Evolutionary conservation across 2,888 invertebrate species (phyloP), one percentile per base, ranked within the genome.

Genomic region (Perizoma affinitatum): DNA sequence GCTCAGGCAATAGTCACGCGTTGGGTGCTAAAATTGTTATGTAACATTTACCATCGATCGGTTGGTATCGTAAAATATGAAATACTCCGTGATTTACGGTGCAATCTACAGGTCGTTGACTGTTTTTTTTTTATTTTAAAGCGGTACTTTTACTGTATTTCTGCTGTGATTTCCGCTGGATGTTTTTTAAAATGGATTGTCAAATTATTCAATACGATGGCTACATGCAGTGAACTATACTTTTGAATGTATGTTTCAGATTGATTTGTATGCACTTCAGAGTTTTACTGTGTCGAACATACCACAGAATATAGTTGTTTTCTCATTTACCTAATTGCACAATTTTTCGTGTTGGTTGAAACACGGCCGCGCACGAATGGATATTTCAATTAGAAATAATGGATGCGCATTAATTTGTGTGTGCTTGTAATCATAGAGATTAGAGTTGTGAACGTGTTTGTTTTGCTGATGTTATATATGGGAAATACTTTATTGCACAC

Each of bases 121-220:
- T 61, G 71, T 71, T 69, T 68, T 64, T 60, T 73, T 75, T 73
- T 76, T 78, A 22, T 75, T 73, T 76, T 78, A 22, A 22, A 2
- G 3, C 22, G 22, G 1, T 22, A 22, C 3, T 75, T 57, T 64
- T 59, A 58, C 58, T 59, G 50, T 47, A 47, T 58, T 44, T 61
- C 53, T 48, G 53, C 35, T 11, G 38, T 59, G 57, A 62, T 67
- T 62, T 63, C 64, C 47, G 56, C 36, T 54, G 53, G 51, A 49
- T 62, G 58, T 36, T 54, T 48, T 34, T 51, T 47, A 65, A 44
- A 58, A 61, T 54, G 41, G 54, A 64, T 61, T 61, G 53, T 43
- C 11, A 40, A 55, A 55, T 58, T 54, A 55, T 61, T 61, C 40
- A 64, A 55, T 54, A 49, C 41, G 47, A 41, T 44, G 57, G 34